Base-by-base conservation (phyloP, 2,888 invertebrate genomes). In the Eretmocerus hayati region DNA sequence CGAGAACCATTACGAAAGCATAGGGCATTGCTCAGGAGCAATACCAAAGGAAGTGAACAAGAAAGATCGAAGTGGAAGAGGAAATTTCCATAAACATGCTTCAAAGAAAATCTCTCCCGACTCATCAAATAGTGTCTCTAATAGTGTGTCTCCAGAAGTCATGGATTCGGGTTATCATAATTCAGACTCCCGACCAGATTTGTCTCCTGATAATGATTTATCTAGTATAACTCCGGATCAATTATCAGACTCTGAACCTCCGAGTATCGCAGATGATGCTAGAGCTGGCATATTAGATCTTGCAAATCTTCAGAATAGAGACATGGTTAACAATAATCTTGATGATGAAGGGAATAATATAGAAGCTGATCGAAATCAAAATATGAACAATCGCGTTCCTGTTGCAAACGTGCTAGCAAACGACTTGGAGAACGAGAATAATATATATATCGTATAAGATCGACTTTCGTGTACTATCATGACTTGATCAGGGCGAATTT, bases 271-370 rank as follows among this genome's bases (percentile, higher is more conserved):
- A 0, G 64, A 66, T 50, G 60, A 54, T 15, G 62, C 63, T 13
- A 57, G 60, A 46, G 49, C 54, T 6, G 59, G 38, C 13, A 47
- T 46, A 22, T 41, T 47, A 9, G 52, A 54, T 26, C 16, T 43
- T 36, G 61, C 59, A 18, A 58, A 69, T 41, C 73, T 75, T 2
- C 75, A 76, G 62, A 77, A 76, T 53, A 76, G 75, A 2, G 76
- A 77, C 62, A 63, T 77, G 26, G 76, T 74, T 3, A 77, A 77
- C 57, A 77, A 77, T 55, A 77, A 77, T 57, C 65, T 76, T 37
- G 76, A 77, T 54, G 64, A 65, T 6, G 75, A 77, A 62, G 76
- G 76, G 20, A 76, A 75, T 56, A 75, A 75, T 52, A 68, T 74
- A 55, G 64, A 69, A 13, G 67, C 72, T 20, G 54, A 54, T 16